phyloP scores from a whole-genome alignment of 2,888 invertebrate genomes.

The Eupithecia vulgata region DNA sequence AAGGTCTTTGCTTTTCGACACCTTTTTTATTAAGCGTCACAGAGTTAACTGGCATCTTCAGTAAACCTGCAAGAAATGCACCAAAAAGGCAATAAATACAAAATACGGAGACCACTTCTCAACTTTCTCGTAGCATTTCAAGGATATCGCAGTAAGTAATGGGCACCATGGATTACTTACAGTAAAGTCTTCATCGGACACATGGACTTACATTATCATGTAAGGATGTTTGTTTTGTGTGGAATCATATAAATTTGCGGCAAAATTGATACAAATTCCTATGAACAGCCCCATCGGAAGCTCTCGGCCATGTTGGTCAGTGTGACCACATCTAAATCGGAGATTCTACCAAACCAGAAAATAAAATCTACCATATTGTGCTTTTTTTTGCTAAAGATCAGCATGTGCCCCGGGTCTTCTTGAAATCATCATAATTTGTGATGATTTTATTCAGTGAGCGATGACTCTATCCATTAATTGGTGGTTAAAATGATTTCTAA shows the following conservation, averaged over 20 bases:
- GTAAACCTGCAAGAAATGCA: constrained; percentile 71
- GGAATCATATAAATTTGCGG: constrained; percentile 59
- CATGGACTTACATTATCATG: constrained; percentile 79
- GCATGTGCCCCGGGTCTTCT: background rate
- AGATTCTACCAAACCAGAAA: constrained; percentile 40
- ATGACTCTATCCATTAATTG: too few relatives aligned
- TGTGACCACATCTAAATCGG: constrained; percentile 38
- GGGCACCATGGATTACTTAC: constrained; percentile 64
- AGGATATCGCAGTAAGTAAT: constrained; percentile 58
- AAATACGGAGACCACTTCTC: constrained; percentile 55
- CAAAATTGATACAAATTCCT: constrained; percentile 64
- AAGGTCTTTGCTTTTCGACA: constrained; percentile 73
- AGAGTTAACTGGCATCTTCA: constrained; percentile 83
- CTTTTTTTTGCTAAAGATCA: too few relatives aligned
- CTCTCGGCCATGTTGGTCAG: constrained; percentile 73
- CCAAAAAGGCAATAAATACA: constrained; percentile 38
- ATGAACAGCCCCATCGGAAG: constrained; percentile 67
- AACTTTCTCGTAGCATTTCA: constrained; percentile 73
- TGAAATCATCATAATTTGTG: background rate
- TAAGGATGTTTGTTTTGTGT: constrained; percentile 64
- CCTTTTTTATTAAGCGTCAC: constrained; percentile 74
- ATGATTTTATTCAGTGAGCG: too few relatives aligned
- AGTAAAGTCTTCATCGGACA: constrained; percentile 65
- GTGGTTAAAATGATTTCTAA: too few relatives aligned
- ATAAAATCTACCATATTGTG: background rate